Evolutionary conservation across 2,797 vertebrate genomes (phyloP).

Genomic region (Leucoraja ocellata): DNA sequence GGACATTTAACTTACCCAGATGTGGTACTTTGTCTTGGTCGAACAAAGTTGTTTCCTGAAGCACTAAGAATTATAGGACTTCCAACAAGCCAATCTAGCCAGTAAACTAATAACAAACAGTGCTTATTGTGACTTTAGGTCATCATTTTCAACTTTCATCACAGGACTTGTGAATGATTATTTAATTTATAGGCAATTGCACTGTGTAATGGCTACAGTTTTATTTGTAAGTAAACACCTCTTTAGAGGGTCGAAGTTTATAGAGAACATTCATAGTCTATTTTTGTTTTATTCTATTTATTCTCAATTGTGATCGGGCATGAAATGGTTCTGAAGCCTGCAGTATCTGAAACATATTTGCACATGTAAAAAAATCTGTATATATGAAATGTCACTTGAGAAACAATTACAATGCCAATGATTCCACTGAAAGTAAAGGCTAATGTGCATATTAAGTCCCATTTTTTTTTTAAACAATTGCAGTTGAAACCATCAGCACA

Average conservation of each 20-base stretch:
- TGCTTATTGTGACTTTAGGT: neutral
- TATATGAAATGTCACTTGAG: neutral
- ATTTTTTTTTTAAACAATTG: neutral
- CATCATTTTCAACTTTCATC: neutral
- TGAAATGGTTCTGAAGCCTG: neutral
- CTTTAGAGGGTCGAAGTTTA: neutral
- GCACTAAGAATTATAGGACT: neutral
- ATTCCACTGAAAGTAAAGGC: neutral
- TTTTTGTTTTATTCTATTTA: constrained; percentile 27
- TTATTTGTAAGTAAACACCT: constrained; percentile 24
- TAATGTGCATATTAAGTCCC: neutral
- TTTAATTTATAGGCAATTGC: neutral
- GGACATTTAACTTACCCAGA: constrained; percentile 2
- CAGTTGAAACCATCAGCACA: neutral
- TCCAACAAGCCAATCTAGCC: neutral
- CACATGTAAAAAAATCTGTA: neutral
- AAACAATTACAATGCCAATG: neutral
- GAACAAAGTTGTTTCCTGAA: neutral
- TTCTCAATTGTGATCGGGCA: neutral
- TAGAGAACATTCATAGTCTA: neutral
- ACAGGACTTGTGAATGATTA: constrained; percentile 6
- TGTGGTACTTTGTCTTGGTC: neutral
- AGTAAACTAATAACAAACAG: constrained; percentile 2
- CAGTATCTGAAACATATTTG: neutral
- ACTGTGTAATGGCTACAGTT: neutral